Conservation (phyloP, 2,113 vertebrate genomes). For the Pteronura brasiliensis region DNA sequence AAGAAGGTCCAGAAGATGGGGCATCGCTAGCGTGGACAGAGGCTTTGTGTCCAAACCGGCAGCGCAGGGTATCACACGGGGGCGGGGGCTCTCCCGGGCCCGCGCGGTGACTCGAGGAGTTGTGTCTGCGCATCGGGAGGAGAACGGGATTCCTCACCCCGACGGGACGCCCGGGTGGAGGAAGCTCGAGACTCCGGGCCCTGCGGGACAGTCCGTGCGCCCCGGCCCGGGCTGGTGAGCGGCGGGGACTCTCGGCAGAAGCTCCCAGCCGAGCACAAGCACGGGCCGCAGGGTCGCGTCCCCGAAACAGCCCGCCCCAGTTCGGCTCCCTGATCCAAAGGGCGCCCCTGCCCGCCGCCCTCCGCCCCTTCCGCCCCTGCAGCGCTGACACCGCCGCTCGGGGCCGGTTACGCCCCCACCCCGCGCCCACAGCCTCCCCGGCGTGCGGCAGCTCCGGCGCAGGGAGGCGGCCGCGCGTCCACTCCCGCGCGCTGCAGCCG, state of each 20-base stretch:
- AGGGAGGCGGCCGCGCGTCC: background rate
- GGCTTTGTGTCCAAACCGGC: slow-evolving; percentile 67
- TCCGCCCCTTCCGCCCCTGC: background rate
- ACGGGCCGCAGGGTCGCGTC: background rate
- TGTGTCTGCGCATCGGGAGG: background rate
- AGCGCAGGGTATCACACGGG: background rate
- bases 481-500: background rate
- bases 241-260: background rate
- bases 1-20: slow-evolving; percentile 54
- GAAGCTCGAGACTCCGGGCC: background rate
- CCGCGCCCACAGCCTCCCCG: background rate
- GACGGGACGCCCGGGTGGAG: background rate
- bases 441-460: background rate
- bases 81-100: background rate
- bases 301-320: background rate
- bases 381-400: background rate
- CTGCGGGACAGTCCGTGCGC: background rate
- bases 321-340: background rate
- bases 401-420: background rate
- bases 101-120: slow-evolving; percentile 6
- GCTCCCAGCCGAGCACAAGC: background rate
- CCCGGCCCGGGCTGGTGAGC: background rate
- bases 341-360: background rate
- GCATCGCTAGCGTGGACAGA: slow-evolving; percentile 20
- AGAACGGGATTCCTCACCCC: background rate